Base-by-base conservation (phyloP, 2,797 vertebrate species). In the Xiphophorus birchmanni region DNA sequence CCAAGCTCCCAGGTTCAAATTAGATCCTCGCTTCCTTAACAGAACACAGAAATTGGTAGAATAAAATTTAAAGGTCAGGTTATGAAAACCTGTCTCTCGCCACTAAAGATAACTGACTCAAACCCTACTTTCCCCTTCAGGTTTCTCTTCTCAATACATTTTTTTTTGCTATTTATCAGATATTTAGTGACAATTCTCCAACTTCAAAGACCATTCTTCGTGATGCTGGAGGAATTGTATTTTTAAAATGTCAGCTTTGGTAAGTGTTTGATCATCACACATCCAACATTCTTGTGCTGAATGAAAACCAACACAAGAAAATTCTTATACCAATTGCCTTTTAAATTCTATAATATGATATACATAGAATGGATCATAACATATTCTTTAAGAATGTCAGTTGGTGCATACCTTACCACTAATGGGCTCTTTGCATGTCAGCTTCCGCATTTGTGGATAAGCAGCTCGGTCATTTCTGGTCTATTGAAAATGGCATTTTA, bases 21-120 rank as follows among this genome's bases (percentile, higher is more conserved):
- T 94, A 94, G 90, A 94, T 93, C 94, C 90, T 91, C 89, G 90
- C 94, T 94, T 94, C 89, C 92, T 93, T 94, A 89, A 95, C 91
- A 94, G 92, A 94, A 94, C 89, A 92, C 88, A 92, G 91, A 92
- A 93, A 94, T 91, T 91, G 86, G 83, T 80, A 79, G 91, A 89
- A 93, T 90, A 82, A 93, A 95, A 94, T 90, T 83, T 73, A 87
- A 95, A 95, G 95, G 95, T 96, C 93, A 93, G 79, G 88, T 87
- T 89, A 85, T 85, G 69, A 71, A 21, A 78, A 84, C 82, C 79
- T 82, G 56, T 86, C 73, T 8, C 50, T 87, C 77, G 75, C 77
- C 78, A 79, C 52, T 40, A 56, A 78, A 17, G 8, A 26, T n/a
- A 74, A 35, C 80, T 4, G 42, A 35, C 56, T 69, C 47, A 60